Percentiles rank a stretch among this genome's conserved stretches.
These are phyloP conservation scores for Marmota flaviventris DNA, from an alignment of 2,113 vertebrate genomes.

Conservation along the genomic window DNA sequence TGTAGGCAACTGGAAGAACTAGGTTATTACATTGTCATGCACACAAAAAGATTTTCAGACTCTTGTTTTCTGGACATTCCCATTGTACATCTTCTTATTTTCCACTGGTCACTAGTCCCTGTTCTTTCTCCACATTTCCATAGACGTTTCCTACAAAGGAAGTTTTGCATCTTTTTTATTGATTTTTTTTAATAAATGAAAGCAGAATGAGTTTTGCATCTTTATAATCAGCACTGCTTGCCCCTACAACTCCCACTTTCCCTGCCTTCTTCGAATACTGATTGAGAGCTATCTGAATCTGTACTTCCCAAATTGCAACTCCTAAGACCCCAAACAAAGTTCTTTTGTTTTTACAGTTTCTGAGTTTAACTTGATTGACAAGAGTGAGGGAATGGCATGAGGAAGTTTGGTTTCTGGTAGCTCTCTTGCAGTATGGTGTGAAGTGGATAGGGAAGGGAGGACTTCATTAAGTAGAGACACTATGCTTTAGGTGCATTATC, in stretches of 20 bases:
- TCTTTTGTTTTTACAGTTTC: neutral
- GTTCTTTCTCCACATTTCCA: neutral
- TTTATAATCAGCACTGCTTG: neutral
- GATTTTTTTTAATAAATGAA: no score
- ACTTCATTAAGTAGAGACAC: neutral
- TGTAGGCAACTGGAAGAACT: neutral
- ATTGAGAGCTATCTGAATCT: neutral
- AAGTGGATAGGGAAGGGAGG: neutral
- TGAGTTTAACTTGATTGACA: neutral
- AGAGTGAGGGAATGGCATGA: neutral
- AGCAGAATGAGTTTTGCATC: neutral
- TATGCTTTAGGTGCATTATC: neutral
- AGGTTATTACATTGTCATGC: neutral
- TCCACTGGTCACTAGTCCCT: neutral
- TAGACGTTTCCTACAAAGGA: neutral
- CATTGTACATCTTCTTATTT: neutral
- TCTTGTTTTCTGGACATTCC: neutral
- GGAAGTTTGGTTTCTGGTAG: neutral
- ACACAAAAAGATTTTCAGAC: neutral
- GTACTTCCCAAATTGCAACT: neutral
- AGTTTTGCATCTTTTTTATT: neutral
- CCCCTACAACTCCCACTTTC: neutral
- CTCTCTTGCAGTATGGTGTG: neutral
- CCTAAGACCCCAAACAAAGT: neutral
- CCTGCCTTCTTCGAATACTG: neutral